Percentiles rank a stretch among this genome's conserved stretches.
phyloP scores from a whole-genome alignment of 2,797 vertebrate genomes.

The Erpetoichthys calabaricus region DNA sequence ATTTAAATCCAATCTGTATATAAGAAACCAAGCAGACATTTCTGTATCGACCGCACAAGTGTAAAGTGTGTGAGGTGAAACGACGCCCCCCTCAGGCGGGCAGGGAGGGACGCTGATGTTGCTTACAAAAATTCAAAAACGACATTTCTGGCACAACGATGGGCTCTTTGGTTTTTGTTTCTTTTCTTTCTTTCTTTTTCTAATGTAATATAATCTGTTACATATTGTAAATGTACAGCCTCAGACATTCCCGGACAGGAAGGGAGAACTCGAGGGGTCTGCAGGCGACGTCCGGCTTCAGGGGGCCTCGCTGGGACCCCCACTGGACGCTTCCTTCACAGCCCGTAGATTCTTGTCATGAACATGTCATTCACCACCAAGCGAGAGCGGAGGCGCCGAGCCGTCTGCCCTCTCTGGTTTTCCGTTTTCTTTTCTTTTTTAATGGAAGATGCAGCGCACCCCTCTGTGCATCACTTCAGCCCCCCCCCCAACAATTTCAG shows the following conservation, averaged over 20 bases:
- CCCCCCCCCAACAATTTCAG: no score
- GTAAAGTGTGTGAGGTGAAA: constrained; percentile 57
- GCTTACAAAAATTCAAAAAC: constrained; percentile 20
- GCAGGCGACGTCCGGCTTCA: no score
- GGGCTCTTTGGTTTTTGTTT: no score
- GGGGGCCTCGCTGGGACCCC: no score
- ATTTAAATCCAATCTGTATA: constrained; percentile 48
- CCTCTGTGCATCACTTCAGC: no score
- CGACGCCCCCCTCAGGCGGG: constrained; percentile 15
- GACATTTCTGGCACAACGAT: constrained; percentile 30
- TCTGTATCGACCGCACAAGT: constrained; percentile 59
- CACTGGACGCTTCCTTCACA: no score
- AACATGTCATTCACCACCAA: no score
- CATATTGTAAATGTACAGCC: constrained; percentile 42
- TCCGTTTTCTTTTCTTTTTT: no score
- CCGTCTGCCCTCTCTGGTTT: no score
- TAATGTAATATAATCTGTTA: constrained; percentile 46
- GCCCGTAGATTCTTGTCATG: no score
- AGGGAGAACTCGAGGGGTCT: not conserved
- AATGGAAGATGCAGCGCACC: no score
- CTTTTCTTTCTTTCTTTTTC: constrained; percentile 13
- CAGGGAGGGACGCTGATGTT: constrained; percentile 17
- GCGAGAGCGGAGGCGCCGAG: no score
- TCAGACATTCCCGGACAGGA: constrained; percentile 38
- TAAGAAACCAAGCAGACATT: constrained; percentile 48